These are phyloP conservation scores for Cotesia vestalis DNA, from an alignment of 1,140 invertebrate species.

Conservation along the genomic window DNA sequence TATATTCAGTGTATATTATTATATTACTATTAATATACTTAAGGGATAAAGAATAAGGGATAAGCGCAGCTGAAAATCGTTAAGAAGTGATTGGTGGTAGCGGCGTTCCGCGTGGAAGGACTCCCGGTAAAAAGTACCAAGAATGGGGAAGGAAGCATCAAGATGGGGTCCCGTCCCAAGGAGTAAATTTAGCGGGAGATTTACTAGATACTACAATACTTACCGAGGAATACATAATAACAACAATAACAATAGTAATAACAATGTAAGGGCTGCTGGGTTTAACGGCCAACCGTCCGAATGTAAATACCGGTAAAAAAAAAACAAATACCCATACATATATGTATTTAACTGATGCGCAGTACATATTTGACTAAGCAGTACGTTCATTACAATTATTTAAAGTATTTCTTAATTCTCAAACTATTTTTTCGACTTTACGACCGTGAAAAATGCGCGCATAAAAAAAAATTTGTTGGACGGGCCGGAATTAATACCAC, in stretches of 20 bases:
- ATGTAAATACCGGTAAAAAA: background rate
- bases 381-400: background rate
- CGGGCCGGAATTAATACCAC: background rate
- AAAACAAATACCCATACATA: background rate
- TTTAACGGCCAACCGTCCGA: no score
- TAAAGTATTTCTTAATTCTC: background rate
- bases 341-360: background rate
- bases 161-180: background rate
- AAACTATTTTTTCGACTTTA: constrained; percentile 8
- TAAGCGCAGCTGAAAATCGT: constrained; percentile 15
- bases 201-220: constrained; percentile 1
- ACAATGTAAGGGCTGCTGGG: constrained; percentile 10
- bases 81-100: constrained; percentile 23
- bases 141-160: no score
- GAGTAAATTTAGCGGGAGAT: constrained; percentile 19
- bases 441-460: constrained; percentile 14
- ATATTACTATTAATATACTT: background rate
- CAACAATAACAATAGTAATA: background rate
- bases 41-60: background rate
- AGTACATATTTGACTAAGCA: background rate
- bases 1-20: no score
- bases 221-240: no score
- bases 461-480: background rate
- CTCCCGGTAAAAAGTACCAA: no score
- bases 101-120: constrained; percentile 4